phyloP scores from a whole-genome alignment of 2,797 vertebrate species.

The Coreius guichenoti region DNA sequence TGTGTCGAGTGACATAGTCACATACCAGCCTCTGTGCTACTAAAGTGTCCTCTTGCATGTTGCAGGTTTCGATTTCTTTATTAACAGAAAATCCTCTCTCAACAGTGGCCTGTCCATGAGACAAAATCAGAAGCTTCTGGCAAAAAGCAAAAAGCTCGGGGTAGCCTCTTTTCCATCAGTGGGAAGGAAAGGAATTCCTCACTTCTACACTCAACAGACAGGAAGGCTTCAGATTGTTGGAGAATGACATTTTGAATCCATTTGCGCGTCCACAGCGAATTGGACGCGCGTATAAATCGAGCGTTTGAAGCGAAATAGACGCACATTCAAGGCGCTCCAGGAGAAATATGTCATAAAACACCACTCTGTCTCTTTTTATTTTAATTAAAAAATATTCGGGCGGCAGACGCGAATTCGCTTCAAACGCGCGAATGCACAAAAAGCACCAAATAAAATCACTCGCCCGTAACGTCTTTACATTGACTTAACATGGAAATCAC shows the following conservation, averaged over 20 bases:
- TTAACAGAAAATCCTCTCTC: slow-evolving; percentile 51
- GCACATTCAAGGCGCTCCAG: no score
- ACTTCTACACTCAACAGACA: slow-evolving; percentile 36
- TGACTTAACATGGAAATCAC: no score
- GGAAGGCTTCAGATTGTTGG: slow-evolving; percentile 37
- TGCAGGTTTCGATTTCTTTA: slow-evolving; percentile 30
- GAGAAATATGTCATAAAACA: no score
- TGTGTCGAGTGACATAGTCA: slow-evolving; percentile 19
- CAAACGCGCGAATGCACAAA: no score
- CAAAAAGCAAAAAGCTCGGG: slow-evolving; percentile 34
- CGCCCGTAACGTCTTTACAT: no score
- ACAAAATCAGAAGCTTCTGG: slow-evolving; percentile 39
- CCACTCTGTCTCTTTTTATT: no score
- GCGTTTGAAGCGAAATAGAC: no score
- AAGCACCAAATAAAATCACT: no score
- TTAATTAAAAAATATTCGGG: no score
- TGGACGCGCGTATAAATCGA: no score
- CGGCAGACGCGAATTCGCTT: no score
- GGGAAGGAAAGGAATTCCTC: slow-evolving; percentile 41
- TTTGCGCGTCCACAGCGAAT: no score
- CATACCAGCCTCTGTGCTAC: slow-evolving; percentile 32
- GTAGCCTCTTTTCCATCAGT: slow-evolving; percentile 37
- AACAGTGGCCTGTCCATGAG: slow-evolving; percentile 33
- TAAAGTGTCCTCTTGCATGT: slow-evolving; percentile 41
- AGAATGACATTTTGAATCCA: slow-evolving; percentile 50